Conservation (phyloP, 2,113 vertebrate species). For the Danio rerio region GRCz12tu NC_133176.1:45033001-45033500, state of each 20-base stretch:
- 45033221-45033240: too few relatives aligned
- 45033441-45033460: background rate
- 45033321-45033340: too few relatives aligned
- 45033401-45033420: background rate
- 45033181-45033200: background rate
- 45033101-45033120: background rate
- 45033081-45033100: background rate
- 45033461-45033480: background rate
- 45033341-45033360: too few relatives aligned
- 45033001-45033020: conserved; percentile 6
- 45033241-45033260: too few relatives aligned
- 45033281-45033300: too few relatives aligned
- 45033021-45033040: background rate
- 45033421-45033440: background rate
- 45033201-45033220: too few relatives aligned
- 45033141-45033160: background rate
- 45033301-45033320: too few relatives aligned
- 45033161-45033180: too few relatives aligned
- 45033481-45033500: background rate
- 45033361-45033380: too few relatives aligned
- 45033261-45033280: too few relatives aligned
- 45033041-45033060: background rate
- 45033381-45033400: background rate
- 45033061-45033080: background rate
- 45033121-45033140: background rate